Conservation (phyloP, 2,888 invertebrate genomes). For the Chelonus formosanus region DNA sequence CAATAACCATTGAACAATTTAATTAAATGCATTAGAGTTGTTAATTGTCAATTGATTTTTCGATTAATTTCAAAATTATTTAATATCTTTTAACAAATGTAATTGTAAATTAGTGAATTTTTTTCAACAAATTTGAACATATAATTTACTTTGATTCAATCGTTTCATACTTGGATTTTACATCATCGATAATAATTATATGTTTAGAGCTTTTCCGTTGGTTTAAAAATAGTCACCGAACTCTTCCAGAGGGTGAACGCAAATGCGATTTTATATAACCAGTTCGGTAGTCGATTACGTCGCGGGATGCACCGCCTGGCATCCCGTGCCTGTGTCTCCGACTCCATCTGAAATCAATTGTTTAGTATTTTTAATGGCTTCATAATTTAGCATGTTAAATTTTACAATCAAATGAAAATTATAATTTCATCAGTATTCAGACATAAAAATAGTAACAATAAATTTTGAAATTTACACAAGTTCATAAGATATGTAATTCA, state of each 20-base stretch:
- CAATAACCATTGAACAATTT: too few species aligned
- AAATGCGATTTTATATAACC: slow-evolving; percentile 92
- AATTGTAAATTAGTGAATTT: too few species aligned
- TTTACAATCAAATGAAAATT: neutral
- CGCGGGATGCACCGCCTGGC: slow-evolving; percentile 69
- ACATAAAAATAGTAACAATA: neutral
- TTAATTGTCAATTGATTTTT: too few species aligned
- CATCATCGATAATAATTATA: neutral
- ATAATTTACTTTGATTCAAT: neutral
- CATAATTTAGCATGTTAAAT: neutral
- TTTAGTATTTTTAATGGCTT: too few species aligned
- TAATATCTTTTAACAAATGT: too few species aligned
- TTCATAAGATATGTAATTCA: too few species aligned
- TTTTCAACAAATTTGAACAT: too few species aligned
- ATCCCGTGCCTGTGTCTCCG: slow-evolving; percentile 74
- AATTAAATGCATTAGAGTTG: too few species aligned
- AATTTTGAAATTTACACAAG: too few species aligned
- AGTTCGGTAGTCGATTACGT: slow-evolving; percentile 81
- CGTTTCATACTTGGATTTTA: neutral
- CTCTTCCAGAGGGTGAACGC: slow-evolving; percentile 91
- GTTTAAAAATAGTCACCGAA: slow-evolving; percentile 77
- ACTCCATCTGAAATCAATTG: slow-evolving; percentile 76
- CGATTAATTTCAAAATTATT: too few species aligned
- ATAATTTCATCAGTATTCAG: neutral
- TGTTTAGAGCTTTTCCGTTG: slow-evolving; percentile 8